Conservation (phyloP, 1,140 invertebrate species). For the Manduca sexta region DNA sequence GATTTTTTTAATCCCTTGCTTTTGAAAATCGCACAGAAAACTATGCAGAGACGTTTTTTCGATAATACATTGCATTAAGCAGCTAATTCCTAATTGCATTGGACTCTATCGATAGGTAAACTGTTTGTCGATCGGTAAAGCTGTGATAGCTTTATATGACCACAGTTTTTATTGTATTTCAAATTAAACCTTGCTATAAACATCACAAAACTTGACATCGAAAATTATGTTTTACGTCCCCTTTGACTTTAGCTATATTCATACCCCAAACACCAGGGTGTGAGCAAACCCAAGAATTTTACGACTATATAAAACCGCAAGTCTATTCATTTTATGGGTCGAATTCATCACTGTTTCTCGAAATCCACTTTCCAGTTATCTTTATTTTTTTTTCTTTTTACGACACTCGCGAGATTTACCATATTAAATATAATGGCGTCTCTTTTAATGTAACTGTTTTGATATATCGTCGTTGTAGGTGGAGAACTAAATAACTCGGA, state of each 20-base stretch:
- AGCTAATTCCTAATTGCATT: no score
- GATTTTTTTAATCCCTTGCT: no score
- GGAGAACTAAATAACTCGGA: no score
- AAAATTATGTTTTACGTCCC: not conserved
- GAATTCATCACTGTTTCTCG: constrained; percentile 43
- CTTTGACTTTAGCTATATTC: not conserved
- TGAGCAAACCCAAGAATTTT: constrained; percentile 17
- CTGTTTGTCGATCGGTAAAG: no score
- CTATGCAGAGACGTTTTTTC: no score
- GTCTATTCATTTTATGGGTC: constrained; percentile 49
- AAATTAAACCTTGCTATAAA: no score
- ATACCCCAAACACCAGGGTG: constrained; percentile 1
- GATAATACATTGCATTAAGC: no score
- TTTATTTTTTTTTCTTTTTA: constrained; percentile 41
- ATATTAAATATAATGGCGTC: constrained; percentile 29
- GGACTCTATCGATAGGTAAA: no score
- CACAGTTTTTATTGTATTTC: not conserved
- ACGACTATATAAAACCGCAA: constrained; percentile 34
- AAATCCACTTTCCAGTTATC: constrained; percentile 39
- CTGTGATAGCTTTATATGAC: no score
- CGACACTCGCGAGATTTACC: constrained; percentile 29
- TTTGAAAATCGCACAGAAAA: no score
- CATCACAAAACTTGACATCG: no score
- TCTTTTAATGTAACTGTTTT: constrained; percentile 1
- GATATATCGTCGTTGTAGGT: not conserved